These are phyloP conservation scores for Lucinisca nassula DNA, from an alignment of 2,888 invertebrate genomes.

Conservation along the genomic window DNA sequence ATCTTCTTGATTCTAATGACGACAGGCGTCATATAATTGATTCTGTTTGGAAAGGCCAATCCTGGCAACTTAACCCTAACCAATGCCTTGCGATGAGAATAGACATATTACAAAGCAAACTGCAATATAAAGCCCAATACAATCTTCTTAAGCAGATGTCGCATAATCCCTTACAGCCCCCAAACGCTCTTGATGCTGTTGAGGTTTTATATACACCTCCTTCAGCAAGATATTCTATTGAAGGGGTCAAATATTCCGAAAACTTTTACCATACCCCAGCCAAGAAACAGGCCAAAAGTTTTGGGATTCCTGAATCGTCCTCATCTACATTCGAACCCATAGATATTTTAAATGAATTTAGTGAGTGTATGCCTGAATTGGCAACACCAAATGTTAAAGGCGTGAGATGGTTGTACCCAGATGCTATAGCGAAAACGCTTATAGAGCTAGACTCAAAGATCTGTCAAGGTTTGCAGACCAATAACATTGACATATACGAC, in stretches of 20 bases:
- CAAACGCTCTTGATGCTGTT: conserved; percentile 16
- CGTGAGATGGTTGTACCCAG: conserved; percentile 36
- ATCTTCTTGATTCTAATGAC: conserved; percentile 16
- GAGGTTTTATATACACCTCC: conserved; percentile 21
- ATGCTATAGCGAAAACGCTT: conserved; percentile 25
- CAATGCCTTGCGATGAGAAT: conserved; percentile 24
- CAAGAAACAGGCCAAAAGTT: neutral
- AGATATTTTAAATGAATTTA: conserved; percentile 30
- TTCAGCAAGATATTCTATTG: conserved; percentile 15
- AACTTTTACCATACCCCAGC: conserved; percentile 29
- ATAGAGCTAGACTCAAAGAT: conserved; percentile 24
- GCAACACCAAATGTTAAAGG: conserved; percentile 36
- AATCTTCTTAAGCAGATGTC: conserved; percentile 25
- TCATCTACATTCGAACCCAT: conserved; percentile 15
- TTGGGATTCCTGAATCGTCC: neutral
- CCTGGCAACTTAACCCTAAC: conserved; percentile 17
- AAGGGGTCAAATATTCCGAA: conserved; percentile 20
- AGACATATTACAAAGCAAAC: conserved; percentile 34
- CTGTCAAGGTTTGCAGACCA: conserved; percentile 5
- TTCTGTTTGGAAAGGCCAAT: neutral
- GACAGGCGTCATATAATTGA: neutral
- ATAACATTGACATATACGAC: conserved; percentile 23
- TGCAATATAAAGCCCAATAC: conserved; percentile 27
- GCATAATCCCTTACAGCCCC: conserved; percentile 16
- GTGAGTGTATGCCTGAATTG: conserved; percentile 22